Evolutionary conservation across 2,888 invertebrate genomes (phyloP), one percentile per base, ranked within the genome.

Genomic region (Athrips mouffetella): DNA sequence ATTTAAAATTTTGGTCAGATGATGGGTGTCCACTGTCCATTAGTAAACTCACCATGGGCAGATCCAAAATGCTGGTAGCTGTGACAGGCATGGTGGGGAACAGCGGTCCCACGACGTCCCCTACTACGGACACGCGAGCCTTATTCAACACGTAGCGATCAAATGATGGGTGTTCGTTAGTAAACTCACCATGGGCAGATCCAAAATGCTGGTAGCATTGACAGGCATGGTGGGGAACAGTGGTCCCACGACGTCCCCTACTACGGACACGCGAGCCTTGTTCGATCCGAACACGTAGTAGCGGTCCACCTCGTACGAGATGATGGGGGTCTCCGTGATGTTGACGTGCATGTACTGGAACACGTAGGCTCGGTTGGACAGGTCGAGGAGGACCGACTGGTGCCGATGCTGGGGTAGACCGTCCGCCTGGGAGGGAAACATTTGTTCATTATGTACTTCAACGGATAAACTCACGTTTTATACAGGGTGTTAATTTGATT

Each of bases 301-400:
- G 60, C 76, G 7, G 30, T 87, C 84, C 60, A 83, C 94, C 59
- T 96, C 94, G 77, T 98, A 97, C 0, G 98, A 96, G 58, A 98
- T 96, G 50, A 96, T 90, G 2, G 98, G 96, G 1, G 94, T 94
- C 80, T 98, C 98, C 0, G 98, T 97, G 4, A 98, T 93, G 78
- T 97, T 97, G 1, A 98, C 96, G 81, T 98, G 97, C 92, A 98
- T 94, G 77, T 98, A 97, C 66, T 98, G 97, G 85, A 98, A 94
- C 45, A 96, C 93, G 78, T 95, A 95, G 0, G 97, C 96, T 29
- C 96, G 92, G 80, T 94, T 97, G 56, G 97, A 97, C 50, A 99
- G 90, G 89, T 98, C 98, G 7, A 98, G 87, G 0, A 98, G 89
- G 40, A 97, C 92, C 0, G 98, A 95, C 60, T 98, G 97, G 88